Evolutionary conservation across 64 coral and sea anemone species (phyloP).

Genomic region (Actinia equina): DNA sequence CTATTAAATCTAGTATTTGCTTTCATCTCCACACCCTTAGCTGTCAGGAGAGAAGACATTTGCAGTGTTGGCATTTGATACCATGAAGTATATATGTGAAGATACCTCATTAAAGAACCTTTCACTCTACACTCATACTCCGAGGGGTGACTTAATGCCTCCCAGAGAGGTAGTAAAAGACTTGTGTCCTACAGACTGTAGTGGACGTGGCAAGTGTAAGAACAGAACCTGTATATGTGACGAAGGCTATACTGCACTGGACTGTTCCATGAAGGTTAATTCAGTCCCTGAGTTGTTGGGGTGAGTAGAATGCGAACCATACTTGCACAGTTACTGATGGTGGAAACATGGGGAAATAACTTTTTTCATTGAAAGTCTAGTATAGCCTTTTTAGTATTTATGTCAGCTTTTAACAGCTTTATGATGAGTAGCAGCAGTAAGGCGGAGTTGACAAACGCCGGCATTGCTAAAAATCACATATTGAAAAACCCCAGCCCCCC

Average conservation of each 20-base stretch:
- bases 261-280: constrained; percentile 22
- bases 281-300: constrained; percentile 32
- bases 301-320: background rate
- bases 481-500: too few relatives aligned
- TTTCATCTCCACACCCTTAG: background rate
- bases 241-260: background rate
- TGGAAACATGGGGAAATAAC: too few relatives aligned
- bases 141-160: background rate
- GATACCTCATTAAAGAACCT: constrained; percentile 9
- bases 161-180: background rate
- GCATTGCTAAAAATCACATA: too few relatives aligned
- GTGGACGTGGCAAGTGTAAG: background rate
- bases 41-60: constrained; percentile 15
- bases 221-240: too few relatives aligned
- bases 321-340: too few relatives aligned
- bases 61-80: background rate
- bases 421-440: too few relatives aligned
- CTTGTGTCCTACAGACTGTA: constrained; percentile 29
- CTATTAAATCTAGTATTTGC: background rate
- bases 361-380: too few relatives aligned
- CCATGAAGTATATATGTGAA: constrained; percentile 24
- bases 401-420: too few relatives aligned
- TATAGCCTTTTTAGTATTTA: too few relatives aligned
- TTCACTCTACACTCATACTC: background rate
- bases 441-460: too few relatives aligned